Evolutionary conservation across 2,113 vertebrate genomes (phyloP).

Genomic region (Edolisoma coerulescens): DNA sequence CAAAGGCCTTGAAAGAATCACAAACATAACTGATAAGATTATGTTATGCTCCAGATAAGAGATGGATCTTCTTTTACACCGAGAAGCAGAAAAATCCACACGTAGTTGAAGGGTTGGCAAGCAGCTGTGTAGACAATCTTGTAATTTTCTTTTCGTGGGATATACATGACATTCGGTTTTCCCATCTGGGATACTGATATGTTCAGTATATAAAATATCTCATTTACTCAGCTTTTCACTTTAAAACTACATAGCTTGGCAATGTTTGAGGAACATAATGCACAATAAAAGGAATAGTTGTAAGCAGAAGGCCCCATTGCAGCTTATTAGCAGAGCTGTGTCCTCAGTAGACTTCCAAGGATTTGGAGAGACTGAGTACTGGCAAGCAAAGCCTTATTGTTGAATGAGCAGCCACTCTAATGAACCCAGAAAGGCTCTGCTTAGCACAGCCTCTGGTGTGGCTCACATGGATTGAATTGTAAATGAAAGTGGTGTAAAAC

Average conservation of each 20-base stretch:
- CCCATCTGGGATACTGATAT: not conserved
- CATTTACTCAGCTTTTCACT: slow-evolving; percentile 2
- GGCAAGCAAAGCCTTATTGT: not conserved
- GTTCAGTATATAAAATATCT: not conserved
- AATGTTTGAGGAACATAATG: not conserved
- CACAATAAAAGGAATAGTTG: not conserved
- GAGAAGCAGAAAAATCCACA: not conserved
- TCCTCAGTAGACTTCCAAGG: not conserved
- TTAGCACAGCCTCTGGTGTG: not conserved
- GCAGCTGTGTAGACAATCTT: not conserved
- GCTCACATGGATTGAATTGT: not conserved
- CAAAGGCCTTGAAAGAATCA: not conserved
- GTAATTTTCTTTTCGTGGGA: not conserved
- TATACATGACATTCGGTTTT: not conserved
- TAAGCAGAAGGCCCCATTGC: not conserved
- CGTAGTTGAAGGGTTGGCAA: not conserved
- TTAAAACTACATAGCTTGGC: not conserved
- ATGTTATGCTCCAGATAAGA: not conserved
- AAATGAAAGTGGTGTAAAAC: not conserved
- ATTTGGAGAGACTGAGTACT: slow-evolving; percentile 21
- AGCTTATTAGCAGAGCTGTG: slow-evolving; percentile 16
- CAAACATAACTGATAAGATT: not conserved
- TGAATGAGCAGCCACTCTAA: slow-evolving; percentile 8
- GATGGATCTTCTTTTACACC: not conserved
- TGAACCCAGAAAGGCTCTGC: not conserved